A percentile compares a stretch with the other conserved stretches of the same genome.
phyloP scores from a whole-genome alignment of 1,140 invertebrate species.

The Drosophila littoralis region DNA sequence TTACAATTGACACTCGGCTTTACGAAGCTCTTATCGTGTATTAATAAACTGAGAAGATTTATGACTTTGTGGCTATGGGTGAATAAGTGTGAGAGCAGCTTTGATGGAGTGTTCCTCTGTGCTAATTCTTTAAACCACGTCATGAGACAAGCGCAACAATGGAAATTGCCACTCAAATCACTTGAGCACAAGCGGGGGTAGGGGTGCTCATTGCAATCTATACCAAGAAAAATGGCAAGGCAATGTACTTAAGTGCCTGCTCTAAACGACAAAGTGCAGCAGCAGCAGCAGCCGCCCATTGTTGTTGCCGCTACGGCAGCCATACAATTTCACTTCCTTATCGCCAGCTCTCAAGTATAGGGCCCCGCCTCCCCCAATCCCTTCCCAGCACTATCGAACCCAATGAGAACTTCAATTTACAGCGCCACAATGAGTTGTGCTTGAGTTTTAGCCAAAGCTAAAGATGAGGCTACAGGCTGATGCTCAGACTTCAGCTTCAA shows the following conservation, averaged over 20 bases:
- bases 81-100: constrained; percentile 5
- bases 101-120: constrained; percentile 45
- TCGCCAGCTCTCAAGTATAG: constrained; percentile 62
- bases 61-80: constrained; percentile 31
- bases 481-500: constrained; percentile 16
- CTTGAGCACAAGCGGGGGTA: constrained; percentile 23
- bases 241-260: constrained; percentile 58
- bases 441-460: constrained; percentile 50
- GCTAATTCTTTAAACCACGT: constrained; percentile 44
- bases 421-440: constrained; percentile 68
- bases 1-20: constrained; percentile 66
- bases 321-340: constrained; percentile 79
- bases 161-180: constrained; percentile 60
- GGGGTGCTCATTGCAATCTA: constrained; percentile 18
- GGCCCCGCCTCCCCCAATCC: constrained; percentile 13
- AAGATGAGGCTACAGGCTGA: constrained; percentile 25
- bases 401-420: constrained; percentile 75
- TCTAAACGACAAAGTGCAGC: constrained; percentile 62
- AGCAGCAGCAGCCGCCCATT: constrained; percentile 46
- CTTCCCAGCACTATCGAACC: neutral
- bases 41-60: constrained; percentile 77
- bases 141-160: constrained; percentile 49
- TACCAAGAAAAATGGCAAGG: constrained; percentile 31
- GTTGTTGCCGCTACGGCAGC: constrained; percentile 59
- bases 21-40: constrained; percentile 62